Evolutionary conservation across 2,888 invertebrate species (phyloP), one percentile per base, ranked within the genome.

Genomic region (Drosophila neoperkinsi): DNA sequence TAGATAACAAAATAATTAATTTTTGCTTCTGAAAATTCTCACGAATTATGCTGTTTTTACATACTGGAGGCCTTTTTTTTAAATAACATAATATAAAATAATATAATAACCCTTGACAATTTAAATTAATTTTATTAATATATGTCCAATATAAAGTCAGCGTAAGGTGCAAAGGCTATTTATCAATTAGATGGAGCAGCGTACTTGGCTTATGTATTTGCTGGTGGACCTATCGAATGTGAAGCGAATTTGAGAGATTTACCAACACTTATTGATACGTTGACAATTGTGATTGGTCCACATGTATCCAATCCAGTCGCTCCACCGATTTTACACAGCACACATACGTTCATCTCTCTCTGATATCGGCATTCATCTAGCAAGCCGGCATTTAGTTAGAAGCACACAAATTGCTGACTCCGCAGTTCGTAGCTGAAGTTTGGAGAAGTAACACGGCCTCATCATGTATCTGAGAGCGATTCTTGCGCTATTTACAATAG

Each of bases 281-380:
- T 66, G 75, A 25, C 33, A 7, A 53, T 66, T 84, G 18, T 82
- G 77, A 92, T 95, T 95, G 93, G 95, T 90, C 88, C 88, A 83
- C 77, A 68, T 81, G 69, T 80, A 81, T 90, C 96, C 96, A 96
- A 96, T 96, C 82, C 92, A 66, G 93, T 90, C 89, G 88, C 94
- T 96, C 96, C 96, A 96, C 95, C 96, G 96, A 96, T 30, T 50
- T 57, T 34, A 30, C 38, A 1, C 5, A 13, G 56, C 11, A 0
- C 16, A 1, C 16, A 34, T 56, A 53, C 36, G 7, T 21, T 33
- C 50, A 56, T 85, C 88, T 58, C 72, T 46, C 46, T 87, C 28
- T 18, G 1, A 30, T 81, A 36, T 57, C 31, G 38, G 28, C 41
- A 31, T 30, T 56, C 46, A 53, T 66, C 43, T 63, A 53, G 34